phyloP scores from a whole-genome alignment of 2,113 vertebrate species.

The Arothron firmamentum region DNA sequence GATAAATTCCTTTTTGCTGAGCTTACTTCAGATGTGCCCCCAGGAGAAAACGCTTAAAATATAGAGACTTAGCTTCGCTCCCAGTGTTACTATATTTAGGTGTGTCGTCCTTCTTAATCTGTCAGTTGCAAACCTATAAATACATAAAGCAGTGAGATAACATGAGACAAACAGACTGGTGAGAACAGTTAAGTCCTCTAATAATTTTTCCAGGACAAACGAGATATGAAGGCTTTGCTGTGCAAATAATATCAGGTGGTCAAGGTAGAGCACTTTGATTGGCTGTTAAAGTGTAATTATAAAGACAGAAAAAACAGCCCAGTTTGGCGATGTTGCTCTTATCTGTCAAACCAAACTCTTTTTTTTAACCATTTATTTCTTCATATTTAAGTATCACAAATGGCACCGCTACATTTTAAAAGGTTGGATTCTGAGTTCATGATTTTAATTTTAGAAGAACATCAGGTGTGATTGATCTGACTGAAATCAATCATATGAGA shows the following conservation, averaged over 20 bases:
- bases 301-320: background rate
- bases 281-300: background rate
- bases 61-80: conserved; percentile 27
- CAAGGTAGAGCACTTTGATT: conserved; percentile 15
- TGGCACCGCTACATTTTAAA: too few species aligned
- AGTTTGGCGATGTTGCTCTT: background rate
- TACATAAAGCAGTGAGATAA: conserved; percentile 5
- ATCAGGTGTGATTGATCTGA: too few species aligned
- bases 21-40: conserved; percentile 32
- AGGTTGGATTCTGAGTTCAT: too few species aligned
- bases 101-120: conserved; percentile 25
- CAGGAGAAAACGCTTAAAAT: conserved; percentile 40
- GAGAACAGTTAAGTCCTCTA: background rate
- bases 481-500: too few species aligned
- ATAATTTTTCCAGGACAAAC: background rate
- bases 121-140: conserved; percentile 29
- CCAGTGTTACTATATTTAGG: conserved; percentile 15
- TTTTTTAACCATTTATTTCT: too few species aligned
- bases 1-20: conserved; percentile 32
- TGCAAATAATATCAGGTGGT: background rate
- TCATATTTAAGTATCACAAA: too few species aligned
- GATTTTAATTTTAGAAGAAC: too few species aligned
- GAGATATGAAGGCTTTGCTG: background rate
- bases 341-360: too few species aligned
- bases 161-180: background rate